A percentile compares a stretch with the other conserved stretches of the same genome.
These are phyloP conservation scores for Lysandra coridon DNA, from an alignment of 2,888 invertebrate genomes.

Conservation along the genomic window DNA sequence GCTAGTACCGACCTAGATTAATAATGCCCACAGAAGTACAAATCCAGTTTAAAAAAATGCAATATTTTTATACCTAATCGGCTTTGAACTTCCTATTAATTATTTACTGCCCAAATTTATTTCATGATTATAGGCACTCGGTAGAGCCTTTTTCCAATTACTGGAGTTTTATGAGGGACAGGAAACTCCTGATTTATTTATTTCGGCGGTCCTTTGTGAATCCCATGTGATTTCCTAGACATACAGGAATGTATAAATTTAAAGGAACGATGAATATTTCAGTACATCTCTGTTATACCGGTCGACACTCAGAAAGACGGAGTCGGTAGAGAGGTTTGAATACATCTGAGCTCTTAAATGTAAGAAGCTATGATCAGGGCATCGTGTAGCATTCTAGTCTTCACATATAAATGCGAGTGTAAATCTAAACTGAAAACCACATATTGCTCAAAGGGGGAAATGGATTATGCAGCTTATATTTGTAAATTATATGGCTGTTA, in stretches of 20 bases:
- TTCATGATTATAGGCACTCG: background rate
- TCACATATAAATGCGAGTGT: background rate
- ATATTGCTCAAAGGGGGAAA: background rate
- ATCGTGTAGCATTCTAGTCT: background rate
- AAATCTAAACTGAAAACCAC: background rate
- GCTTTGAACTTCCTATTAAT: background rate
- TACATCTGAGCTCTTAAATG: background rate
- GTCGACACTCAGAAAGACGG: background rate
- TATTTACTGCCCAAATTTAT: background rate
- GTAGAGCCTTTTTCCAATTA: background rate
- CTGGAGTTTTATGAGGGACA: background rate
- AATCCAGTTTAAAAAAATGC: too few relatives aligned
- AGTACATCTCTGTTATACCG: background rate
- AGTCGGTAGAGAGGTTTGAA: background rate
- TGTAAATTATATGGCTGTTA: too few relatives aligned
- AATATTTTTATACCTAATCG: background rate
- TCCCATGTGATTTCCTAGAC: constrained; percentile 5
- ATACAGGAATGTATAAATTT: background rate
- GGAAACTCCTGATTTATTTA: background rate
- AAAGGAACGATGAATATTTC: constrained; percentile 24
- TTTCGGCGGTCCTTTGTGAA: background rate
- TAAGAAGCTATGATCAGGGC: background rate
- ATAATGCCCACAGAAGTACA: too few relatives aligned
- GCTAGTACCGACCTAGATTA: too few relatives aligned
- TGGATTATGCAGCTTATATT: background rate